Percentiles rank a stretch among this genome's conserved stretches.
These are phyloP conservation scores for Platygyra sinensis DNA, from an alignment of 64 coral and sea anemone genomes.

Conservation along the genomic window DNA sequence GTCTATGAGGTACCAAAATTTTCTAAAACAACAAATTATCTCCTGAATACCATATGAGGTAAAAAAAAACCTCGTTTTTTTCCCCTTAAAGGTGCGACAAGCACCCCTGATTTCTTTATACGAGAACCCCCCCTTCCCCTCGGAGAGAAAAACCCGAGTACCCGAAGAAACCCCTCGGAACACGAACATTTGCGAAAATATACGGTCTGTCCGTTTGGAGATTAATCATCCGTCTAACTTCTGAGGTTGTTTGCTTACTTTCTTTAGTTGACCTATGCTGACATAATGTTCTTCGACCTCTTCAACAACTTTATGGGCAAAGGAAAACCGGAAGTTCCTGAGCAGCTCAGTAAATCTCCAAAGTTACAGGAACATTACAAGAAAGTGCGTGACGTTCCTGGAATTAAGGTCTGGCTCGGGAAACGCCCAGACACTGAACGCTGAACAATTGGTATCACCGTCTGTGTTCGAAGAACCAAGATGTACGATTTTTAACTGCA, in stretches of 20 bases:
- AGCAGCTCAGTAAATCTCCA: neutral
- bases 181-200: neutral
- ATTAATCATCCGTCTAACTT: neutral
- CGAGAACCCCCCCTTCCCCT: too few relatives aligned
- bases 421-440: neutral
- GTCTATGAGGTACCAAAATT: too few relatives aligned
- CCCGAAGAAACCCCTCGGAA: too few relatives aligned
- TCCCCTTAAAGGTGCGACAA: too few relatives aligned
- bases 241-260: neutral
- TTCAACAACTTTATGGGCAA: neutral
- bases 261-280: neutral
- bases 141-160: too few relatives aligned
- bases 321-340: neutral
- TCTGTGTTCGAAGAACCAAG: too few relatives aligned
- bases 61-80: too few relatives aligned
- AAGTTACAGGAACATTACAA: neutral
- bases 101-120: too few relatives aligned
- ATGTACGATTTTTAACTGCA: too few relatives aligned
- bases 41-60: too few relatives aligned
- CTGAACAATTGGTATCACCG: neutral
- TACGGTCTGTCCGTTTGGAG: neutral
- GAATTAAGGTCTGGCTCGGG: neutral
- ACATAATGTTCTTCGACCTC: neutral
- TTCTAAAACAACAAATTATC: too few relatives aligned
- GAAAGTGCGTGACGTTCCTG: neutral